Percentiles rank a stretch among this genome's conserved stretches.
phyloP scores from a whole-genome alignment of 2,113 vertebrate genomes.

The Myotis yumanensis region DNA sequence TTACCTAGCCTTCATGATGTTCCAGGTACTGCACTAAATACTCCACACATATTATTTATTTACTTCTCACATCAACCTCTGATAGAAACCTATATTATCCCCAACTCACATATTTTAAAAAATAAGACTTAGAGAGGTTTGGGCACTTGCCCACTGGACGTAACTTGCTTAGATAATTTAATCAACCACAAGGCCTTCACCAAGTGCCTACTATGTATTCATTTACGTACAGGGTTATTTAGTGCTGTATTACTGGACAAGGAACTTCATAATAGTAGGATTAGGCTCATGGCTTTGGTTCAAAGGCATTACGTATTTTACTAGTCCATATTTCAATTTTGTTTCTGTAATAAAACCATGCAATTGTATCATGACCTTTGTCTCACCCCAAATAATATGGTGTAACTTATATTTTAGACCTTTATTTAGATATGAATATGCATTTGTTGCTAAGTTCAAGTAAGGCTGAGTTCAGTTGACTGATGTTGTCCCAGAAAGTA shows the following conservation, averaged over 20 bases:
- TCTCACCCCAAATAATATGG: slow-evolving; percentile 65
- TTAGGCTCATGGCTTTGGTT: slow-evolving; percentile 43
- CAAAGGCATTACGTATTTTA: slow-evolving; percentile 65
- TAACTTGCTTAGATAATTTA: not conserved
- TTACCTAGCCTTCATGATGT: not conserved
- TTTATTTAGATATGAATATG: slow-evolving; percentile 23
- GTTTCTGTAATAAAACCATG: slow-evolving; percentile 32
- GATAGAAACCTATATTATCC: not conserved
- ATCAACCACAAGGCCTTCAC: not conserved
- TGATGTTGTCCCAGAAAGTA: slow-evolving; percentile 53
- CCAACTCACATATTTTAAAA: not conserved
- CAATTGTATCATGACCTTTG: slow-evolving; percentile 55
- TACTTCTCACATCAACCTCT: not conserved
- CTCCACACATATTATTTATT: not conserved
- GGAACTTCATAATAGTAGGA: slow-evolving; percentile 53
- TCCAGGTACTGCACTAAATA: not conserved
- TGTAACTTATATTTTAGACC: slow-evolving; percentile 54
- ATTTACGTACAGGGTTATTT: not conserved
- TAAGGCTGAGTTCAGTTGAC: slow-evolving; percentile 44
- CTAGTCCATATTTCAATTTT: slow-evolving; percentile 62
- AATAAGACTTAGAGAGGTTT: not conserved
- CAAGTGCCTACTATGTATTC: not conserved
- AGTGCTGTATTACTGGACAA: not conserved
- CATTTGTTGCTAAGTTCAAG: slow-evolving; percentile 51
- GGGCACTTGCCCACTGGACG: not conserved